Base-by-base conservation (phyloP, 2,888 invertebrate genomes). In the Steinernema carpocapsae region DNA sequence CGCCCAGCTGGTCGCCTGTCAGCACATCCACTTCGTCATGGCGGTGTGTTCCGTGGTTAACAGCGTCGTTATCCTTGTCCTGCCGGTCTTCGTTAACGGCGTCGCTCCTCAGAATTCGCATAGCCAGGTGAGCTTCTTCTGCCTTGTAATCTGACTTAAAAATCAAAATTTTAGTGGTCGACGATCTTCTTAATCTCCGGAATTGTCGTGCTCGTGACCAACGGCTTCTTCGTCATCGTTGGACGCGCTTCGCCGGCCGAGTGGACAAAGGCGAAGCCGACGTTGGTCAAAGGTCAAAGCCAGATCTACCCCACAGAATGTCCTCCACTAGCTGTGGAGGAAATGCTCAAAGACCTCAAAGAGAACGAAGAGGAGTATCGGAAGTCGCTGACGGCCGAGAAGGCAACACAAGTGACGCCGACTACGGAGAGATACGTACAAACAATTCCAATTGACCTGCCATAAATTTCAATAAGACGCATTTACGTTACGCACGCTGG, bases 1-100 rank as follows among this genome's bases (percentile, higher is more conserved):
- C 70, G 82, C 80, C 14, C 81, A 81, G 71, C 70, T 82, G 78
- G 82, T 74, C 3, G 26, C 74, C 52, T 46, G 74, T 14, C 70
- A 43, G 26, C 59, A 42, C 74, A 64, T 71, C 26, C 74, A 74
- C 42, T 74, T 74, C 51, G 32, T 74, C 29, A 74, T 74, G 74
- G 19, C 74, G n/a, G 22, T 74, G 3, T 26, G 22, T 26, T 24
- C 22, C 22, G 14, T 56, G 24, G 26, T 56, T 32, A 32, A 32
- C 32, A 32, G 64, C 32, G 17, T 64, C 29, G 3, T 37, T 12
- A 26, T 64, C 64, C 64, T 64, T 4, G 26, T 64, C 14, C 6
- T 64, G 32, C 64, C 64, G 1, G 7, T 29, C 14, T 32, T 64
- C 32, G 64, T 64, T 14, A 17, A 26, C 29, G 2, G 29, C 19